Evolutionary conservation across 2,797 vertebrate species (phyloP), one percentile per base, ranked within the genome.

Genomic region (Mormyrus hasselquistii): DNA sequence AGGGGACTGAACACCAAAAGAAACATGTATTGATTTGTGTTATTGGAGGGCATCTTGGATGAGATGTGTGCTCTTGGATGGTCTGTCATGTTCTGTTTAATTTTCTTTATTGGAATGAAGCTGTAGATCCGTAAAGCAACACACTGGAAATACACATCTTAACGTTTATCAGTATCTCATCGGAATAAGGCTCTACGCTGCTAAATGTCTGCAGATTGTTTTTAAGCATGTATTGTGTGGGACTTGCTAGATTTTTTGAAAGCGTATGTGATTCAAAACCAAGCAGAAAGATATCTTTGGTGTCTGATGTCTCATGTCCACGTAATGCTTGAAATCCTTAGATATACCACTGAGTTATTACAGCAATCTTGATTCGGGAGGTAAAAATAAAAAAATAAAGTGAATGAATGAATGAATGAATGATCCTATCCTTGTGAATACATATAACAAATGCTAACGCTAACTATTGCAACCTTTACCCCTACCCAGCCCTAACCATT

Each of bases 11-110:
- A 93, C 89, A 92, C 94, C 91, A 90, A 92, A 90, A 92, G 89
- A 93, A 92, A 91, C 89, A 88, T 88, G 89, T 93, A 96, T 95
- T 92, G 92, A 93, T 93, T 93, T 92, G 91, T 91, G 92, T 92
- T 91, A 97, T 97, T 96, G 97, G 96, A 95, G 96, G 95, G 96
- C 96, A 97, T 96, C 96, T 95, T 94, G 96, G 97, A 96, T 94
- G 95, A 91, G 96, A 92, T 92, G 85, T 96, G 95, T 96, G 93
- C 92, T 93, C 93, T 94, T 92, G 92, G 92, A 91, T 89, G 90
- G 57, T 92, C 82, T 94, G 92, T 93, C 94, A 93, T 91, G 95
- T 95, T 94, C 94, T 94, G 94, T 41, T 88, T 79, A 41, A 47
- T 83, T 83, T 34, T 87, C 52, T 52, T 79, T 53, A 53, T 65